phyloP scores from a whole-genome alignment of 2,888 invertebrate genomes.

The Julus scanicus region DNA sequence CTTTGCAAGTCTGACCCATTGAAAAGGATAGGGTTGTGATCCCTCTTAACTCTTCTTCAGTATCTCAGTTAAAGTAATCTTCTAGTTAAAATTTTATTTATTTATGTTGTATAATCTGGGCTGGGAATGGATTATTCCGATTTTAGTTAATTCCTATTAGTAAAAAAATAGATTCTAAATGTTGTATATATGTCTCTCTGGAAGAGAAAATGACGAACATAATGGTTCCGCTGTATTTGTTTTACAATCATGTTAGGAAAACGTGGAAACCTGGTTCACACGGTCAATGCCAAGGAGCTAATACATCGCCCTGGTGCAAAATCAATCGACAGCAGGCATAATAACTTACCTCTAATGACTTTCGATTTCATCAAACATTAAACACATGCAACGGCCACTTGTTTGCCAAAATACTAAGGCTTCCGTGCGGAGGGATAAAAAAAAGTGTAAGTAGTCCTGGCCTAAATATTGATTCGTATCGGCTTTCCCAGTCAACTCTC shows the following conservation, averaged over 20 bases:
- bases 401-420: not conserved
- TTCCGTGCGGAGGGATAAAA: not conserved
- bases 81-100: too few species aligned
- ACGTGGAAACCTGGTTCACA: too few species aligned
- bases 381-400: not conserved
- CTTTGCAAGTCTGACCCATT: too few species aligned
- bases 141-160: too few species aligned
- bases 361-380: conserved; percentile 25
- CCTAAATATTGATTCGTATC: not conserved
- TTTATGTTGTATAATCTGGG: too few species aligned
- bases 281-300: not conserved
- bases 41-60: too few species aligned
- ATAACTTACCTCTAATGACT: conserved; percentile 10
- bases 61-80: too few species aligned
- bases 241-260: not conserved
- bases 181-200: not conserved
- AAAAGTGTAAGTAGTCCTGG: not conserved
- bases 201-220: not conserved
- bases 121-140: too few species aligned
- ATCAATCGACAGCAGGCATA: not conserved
- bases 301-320: not conserved
- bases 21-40: too few species aligned
- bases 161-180: not conserved
- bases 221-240: not conserved
- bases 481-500: not conserved